phyloP scores from a whole-genome alignment of 2,797 vertebrate species.

The Danionella dracula region DNA sequence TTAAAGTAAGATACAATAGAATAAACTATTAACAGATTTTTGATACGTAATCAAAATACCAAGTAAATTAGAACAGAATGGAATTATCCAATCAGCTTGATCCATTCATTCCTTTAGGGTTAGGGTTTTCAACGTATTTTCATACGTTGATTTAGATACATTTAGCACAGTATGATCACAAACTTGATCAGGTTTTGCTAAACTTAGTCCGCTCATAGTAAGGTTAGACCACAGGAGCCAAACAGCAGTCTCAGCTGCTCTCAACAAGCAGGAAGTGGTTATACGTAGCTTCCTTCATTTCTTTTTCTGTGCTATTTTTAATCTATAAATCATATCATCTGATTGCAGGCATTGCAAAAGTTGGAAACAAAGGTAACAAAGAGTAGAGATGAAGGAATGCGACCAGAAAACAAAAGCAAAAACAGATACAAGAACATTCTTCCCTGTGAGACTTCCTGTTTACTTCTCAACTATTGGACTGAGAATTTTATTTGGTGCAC shows the following conservation, averaged over 20 bases:
- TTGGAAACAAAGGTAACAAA: slow-evolving; percentile 87
- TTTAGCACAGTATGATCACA: too few species aligned
- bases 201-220: slow-evolving; percentile 8
- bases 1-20: too few species aligned
- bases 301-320: neutral
- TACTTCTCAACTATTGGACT: too few species aligned
- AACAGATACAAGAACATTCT: slow-evolving; percentile 98
- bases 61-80: too few species aligned
- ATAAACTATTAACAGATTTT: too few species aligned
- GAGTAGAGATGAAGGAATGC: slow-evolving; percentile 88
- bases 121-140: too few species aligned
- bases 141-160: too few species aligned
- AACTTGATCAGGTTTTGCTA: neutral
- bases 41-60: too few species aligned
- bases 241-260: neutral
- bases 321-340: neutral
- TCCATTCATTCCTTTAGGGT: too few species aligned
- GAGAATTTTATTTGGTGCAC: too few species aligned
- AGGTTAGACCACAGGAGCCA: slow-evolving; percentile 26
- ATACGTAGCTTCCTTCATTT: neutral
- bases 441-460: slow-evolving; percentile 76
- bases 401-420: slow-evolving; percentile 95
- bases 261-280: slow-evolving; percentile 9
- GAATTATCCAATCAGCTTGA: too few species aligned
- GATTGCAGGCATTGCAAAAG: slow-evolving; percentile 85